These are phyloP conservation scores for Drosophila rufa DNA, from an alignment of 1,140 invertebrate species.

Conservation along the genomic window DNA sequence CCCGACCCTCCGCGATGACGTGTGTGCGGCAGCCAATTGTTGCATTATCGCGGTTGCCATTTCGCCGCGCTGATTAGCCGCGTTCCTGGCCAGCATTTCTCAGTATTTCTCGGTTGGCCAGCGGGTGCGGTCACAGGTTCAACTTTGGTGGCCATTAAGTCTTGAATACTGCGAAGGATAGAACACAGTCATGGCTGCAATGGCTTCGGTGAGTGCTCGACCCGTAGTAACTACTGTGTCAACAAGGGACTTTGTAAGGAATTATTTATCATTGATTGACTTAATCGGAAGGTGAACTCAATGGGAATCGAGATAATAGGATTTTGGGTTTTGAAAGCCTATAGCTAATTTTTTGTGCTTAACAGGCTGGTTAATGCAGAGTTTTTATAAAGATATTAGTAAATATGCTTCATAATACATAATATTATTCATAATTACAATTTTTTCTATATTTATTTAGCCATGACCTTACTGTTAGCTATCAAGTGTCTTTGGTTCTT, in stretches of 20 bases:
- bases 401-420: too few relatives aligned
- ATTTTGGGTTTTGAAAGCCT: background rate
- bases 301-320: background rate
- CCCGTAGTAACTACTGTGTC: background rate
- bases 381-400: background rate
- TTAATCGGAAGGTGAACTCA: too few relatives aligned
- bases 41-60: conserved; percentile 47
- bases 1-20: conserved; percentile 36
- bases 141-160: conserved; percentile 10
- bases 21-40: conserved; percentile 59
- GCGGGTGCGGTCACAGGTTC: conserved; percentile 52
- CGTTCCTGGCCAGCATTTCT: conserved; percentile 4
- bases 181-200: conserved; percentile 22
- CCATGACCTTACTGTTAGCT: background rate
- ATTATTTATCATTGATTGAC: conserved; percentile 7
- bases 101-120: conserved; percentile 53
- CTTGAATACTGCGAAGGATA: conserved; percentile 7
- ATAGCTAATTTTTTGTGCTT: background rate
- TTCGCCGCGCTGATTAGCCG: conserved; percentile 24
- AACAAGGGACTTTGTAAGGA: background rate
- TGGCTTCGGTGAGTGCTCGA: conserved; percentile 43
- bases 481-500: background rate
- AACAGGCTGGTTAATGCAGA: background rate
- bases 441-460: background rate
- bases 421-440: too few relatives aligned